Evolutionary conservation across 53 echinoderm and acorn worm species (phyloP), one percentile per base, ranked within the genome.

Genomic region (Echinarachnius parma): DNA sequence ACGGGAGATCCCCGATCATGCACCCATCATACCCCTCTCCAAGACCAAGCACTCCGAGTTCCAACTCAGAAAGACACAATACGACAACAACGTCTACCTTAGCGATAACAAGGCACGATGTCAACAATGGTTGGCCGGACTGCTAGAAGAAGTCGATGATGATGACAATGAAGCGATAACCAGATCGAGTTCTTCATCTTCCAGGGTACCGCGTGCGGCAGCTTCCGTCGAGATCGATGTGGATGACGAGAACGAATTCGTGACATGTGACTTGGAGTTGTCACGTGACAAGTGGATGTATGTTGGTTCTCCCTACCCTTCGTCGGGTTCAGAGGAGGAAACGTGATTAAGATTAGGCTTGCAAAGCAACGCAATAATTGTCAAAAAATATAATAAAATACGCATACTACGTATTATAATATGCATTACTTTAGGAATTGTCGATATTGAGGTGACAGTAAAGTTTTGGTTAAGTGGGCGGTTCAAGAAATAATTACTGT

Each of bases 81-180:
- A 88, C 33, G 92, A 92, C 36, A 84, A 92, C 54, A 48, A 72
- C 14, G 80, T 92, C 10, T 92, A 92, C 48, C 24, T 92, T 23
- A 58, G 74, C 32, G 92, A 88, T 47, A 92, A 92, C 36, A 79
- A 71, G 7, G 71, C 65, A 31, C 70, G 92, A 34, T 92, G 92
- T 65, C 84, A 84, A 13, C 67, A 74, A 24, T 92, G 92, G 88
- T 59, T 92, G 59, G 77, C 80, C 8, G 77, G 81, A 18, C 36
- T 92, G 21, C 49, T 76, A 34, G 83, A 75, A 15, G 76, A 80
- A 9, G 65, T 76, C 28, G 80, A 77, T 20, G 70, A 80, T n/a
- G n/a, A n/a, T n/a, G n/a, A n/a, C n/a, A n/a, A n/a, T n/a, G n/a
- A n/a, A n/a, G 78, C 63, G 21, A 35, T 82, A 54, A 32, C 22